phyloP scores from a whole-genome alignment of 2,888 invertebrate species.

The Tuta absoluta region DNA sequence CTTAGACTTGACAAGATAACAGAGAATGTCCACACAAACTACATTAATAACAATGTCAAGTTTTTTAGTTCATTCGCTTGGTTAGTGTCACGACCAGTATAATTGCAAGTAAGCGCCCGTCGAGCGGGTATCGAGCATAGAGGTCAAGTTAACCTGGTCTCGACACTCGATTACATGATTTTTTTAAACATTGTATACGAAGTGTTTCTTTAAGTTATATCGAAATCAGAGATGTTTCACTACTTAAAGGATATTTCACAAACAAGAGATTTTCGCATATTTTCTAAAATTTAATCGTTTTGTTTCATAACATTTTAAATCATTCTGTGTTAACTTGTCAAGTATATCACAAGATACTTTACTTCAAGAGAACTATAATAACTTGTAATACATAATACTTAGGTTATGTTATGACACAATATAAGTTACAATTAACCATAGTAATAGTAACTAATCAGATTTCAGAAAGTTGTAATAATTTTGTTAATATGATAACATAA shows the following conservation, averaged over 20 bases:
- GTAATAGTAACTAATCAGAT: slow-evolving; percentile 5
- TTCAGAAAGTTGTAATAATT: slow-evolving; percentile 3
- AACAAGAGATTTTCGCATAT: slow-evolving; percentile 1
- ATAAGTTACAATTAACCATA: slow-evolving; percentile 12
- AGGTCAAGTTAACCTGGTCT: too few relatives aligned
- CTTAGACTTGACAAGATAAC: slow-evolving; percentile 18
- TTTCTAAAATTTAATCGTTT: background rate
- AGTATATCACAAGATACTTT: slow-evolving; percentile 9
- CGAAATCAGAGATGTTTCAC: too few relatives aligned
- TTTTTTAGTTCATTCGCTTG: background rate
- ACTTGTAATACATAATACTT: slow-evolving; percentile 1
- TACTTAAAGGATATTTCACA: too few relatives aligned
- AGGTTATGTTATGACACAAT: background rate
- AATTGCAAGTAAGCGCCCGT: too few relatives aligned
- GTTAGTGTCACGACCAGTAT: too few relatives aligned
- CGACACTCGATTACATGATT: too few relatives aligned
- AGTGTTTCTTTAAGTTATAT: too few relatives aligned
- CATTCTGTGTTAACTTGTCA: slow-evolving; percentile 17
- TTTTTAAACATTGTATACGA: too few relatives aligned
- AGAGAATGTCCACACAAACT: slow-evolving; percentile 6
- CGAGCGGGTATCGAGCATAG: too few relatives aligned
- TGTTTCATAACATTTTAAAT: background rate
- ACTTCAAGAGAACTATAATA: slow-evolving; percentile 4
- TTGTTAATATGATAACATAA: background rate
- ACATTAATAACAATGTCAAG: background rate